phyloP scores from a whole-genome alignment of 2,113 vertebrate species.

The Cryptoleucopteryx plumbea region DNA sequence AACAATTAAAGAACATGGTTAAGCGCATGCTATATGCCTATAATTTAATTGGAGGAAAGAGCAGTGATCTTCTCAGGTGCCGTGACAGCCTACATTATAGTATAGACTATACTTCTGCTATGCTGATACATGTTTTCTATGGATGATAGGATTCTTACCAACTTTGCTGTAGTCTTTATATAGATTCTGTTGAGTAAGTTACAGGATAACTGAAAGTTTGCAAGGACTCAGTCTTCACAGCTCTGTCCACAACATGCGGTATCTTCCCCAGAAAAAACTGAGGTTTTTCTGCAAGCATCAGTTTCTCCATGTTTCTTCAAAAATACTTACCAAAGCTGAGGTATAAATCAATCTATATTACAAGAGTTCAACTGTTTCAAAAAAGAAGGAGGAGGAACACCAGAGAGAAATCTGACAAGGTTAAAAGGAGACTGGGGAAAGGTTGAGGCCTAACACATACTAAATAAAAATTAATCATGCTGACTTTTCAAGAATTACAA shows the following conservation, averaged over 20 bases:
- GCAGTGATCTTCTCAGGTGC: not conserved
- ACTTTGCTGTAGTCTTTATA: not conserved
- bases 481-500: not conserved
- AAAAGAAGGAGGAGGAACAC: not conserved
- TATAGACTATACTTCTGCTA: not conserved
- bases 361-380: not conserved
- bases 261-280: not conserved
- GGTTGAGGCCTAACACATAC: not conserved
- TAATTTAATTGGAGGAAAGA: not conserved
- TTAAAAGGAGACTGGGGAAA: constrained; percentile 21
- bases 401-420: not conserved
- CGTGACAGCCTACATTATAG: not conserved
- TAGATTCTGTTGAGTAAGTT: not conserved
- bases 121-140: not conserved
- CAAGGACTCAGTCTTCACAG: not conserved
- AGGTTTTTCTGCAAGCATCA: not conserved
- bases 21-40: not conserved
- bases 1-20: not conserved
- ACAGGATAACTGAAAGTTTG: not conserved
- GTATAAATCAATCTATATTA: not conserved
- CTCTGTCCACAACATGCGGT: not conserved
- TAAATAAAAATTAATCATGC: constrained; percentile 30
- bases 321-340: not conserved
- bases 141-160: not conserved
- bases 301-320: not conserved